Evolutionary conservation across 2,888 invertebrate genomes (phyloP).

Genomic region (Drosophila prolongata): DNA sequence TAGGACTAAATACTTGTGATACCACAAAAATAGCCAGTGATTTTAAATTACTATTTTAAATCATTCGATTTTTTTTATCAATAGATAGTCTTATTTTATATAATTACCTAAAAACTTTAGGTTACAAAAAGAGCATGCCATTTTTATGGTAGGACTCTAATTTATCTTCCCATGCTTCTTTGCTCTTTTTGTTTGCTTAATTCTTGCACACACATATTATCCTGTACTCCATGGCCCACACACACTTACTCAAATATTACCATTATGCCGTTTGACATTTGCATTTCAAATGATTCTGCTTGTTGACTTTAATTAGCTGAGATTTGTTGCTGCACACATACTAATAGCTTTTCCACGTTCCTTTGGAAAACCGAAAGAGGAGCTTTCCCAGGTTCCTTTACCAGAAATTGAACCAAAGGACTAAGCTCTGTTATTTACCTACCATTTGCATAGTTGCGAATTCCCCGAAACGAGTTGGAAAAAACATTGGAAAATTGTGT

Average conservation of each 20-base stretch:
- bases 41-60: too few species aligned
- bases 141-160: not conserved
- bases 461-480: conserved; percentile 35
- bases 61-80: too few species aligned
- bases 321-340: conserved; percentile 53
- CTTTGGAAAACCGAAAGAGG: not conserved
- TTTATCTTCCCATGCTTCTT: not conserved
- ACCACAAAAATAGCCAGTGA: too few species aligned
- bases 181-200: conserved; percentile 26
- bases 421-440: conserved; percentile 61
- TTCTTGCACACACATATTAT: conserved; percentile 31
- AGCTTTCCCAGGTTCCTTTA: conserved; percentile 1
- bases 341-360: conserved; percentile 47
- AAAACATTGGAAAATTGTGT: conserved; percentile 28
- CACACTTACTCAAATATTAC: conserved; percentile 7
- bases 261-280: conserved; percentile 71
- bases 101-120: too few species aligned
- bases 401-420: conserved; percentile 45
- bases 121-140: not conserved
- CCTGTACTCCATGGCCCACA: conserved; percentile 4
- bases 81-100: too few species aligned
- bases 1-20: too few species aligned
- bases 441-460: conserved; percentile 66
- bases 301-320: conserved; percentile 82
- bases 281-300: conserved; percentile 77